A percentile compares a stretch with the other conserved stretches of the same genome.
These are phyloP conservation scores for Apostichopus leukothele DNA, from an alignment of 53 echinoderm and acorn worm genomes.

Conservation along the genomic window DNA sequence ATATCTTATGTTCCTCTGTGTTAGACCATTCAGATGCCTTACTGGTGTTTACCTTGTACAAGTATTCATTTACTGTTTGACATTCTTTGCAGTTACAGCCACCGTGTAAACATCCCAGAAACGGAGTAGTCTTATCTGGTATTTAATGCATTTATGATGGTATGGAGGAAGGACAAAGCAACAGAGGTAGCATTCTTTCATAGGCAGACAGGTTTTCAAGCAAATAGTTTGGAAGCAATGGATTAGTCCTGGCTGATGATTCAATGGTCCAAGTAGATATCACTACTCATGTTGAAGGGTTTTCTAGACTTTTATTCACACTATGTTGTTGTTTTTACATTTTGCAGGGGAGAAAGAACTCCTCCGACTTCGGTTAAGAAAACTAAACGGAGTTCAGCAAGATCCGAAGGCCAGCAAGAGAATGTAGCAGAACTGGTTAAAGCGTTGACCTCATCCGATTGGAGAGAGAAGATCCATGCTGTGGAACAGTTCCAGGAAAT, in stretches of 20 bases:
- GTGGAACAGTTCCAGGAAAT: constrained; percentile 73
- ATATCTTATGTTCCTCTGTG: no score
- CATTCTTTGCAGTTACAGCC: no score
- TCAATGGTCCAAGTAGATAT: neutral
- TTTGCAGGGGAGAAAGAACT: constrained; percentile 34
- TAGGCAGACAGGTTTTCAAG: no score
- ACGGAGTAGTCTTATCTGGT: no score
- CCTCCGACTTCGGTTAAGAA: constrained; percentile 64
- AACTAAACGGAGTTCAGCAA: constrained; percentile 56
- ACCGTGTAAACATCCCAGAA: no score
- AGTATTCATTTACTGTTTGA: no score
- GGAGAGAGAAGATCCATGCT: constrained; percentile 72
- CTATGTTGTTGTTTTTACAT: neutral
- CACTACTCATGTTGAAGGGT: neutral
- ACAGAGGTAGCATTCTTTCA: no score
- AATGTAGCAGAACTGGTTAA: constrained; percentile 72
- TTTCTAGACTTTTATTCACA: neutral
- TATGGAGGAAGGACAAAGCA: no score
- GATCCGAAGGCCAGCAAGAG: constrained; percentile 65
- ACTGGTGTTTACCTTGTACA: no score
- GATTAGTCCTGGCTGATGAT: neutral
- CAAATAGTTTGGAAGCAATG: neutral
- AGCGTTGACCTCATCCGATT: constrained; percentile 73
- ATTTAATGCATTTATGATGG: no score
- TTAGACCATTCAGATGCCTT: no score